phyloP scores from a whole-genome alignment of 2,888 invertebrate genomes.

The Lochmaea crataegi region DNA sequence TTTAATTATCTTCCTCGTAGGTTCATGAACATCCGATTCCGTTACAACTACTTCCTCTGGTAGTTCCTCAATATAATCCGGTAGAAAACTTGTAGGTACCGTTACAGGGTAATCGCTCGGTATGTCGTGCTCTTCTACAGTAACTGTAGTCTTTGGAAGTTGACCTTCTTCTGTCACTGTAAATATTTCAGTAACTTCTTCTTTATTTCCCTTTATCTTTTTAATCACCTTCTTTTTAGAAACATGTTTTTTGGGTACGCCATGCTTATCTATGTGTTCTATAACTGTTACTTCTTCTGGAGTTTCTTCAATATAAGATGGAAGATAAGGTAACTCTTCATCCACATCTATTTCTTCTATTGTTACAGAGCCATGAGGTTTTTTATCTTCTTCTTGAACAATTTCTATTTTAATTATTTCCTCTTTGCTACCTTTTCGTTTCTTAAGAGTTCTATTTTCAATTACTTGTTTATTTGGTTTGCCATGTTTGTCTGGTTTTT shows the following conservation, averaged over 20 bases:
- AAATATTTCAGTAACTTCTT: constrained; percentile 63
- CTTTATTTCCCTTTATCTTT: constrained; percentile 57
- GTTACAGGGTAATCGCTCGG: constrained; percentile 57
- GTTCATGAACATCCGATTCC: constrained; percentile 46
- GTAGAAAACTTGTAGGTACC: constrained; percentile 55
- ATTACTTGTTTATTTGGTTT: constrained; percentile 52
- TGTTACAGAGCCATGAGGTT: constrained; percentile 63
- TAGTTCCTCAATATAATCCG: constrained; percentile 48
- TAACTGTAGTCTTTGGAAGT: constrained; percentile 61
- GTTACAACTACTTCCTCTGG: constrained; percentile 56
- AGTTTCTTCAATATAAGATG: constrained; percentile 50
- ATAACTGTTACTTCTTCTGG: constrained; percentile 53
- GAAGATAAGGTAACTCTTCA: constrained; percentile 36
- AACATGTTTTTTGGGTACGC: constrained; percentile 51
- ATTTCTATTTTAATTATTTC: constrained; percentile 61
- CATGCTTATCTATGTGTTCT: constrained; percentile 60
- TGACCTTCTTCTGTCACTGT: constrained; percentile 62
- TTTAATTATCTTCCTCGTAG: constrained; percentile 54
- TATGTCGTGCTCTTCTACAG: constrained; percentile 59
- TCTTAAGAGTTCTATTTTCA: constrained; percentile 58
- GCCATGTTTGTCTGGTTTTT: constrained; percentile 49
- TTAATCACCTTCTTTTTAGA: constrained; percentile 54
- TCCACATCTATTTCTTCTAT: constrained; percentile 57
- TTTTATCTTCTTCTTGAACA: constrained; percentile 62
- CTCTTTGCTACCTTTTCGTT: constrained; percentile 57